Conservation (phyloP, 2,797 vertebrate genomes). For the Rhinichthys osculus region DNA sequence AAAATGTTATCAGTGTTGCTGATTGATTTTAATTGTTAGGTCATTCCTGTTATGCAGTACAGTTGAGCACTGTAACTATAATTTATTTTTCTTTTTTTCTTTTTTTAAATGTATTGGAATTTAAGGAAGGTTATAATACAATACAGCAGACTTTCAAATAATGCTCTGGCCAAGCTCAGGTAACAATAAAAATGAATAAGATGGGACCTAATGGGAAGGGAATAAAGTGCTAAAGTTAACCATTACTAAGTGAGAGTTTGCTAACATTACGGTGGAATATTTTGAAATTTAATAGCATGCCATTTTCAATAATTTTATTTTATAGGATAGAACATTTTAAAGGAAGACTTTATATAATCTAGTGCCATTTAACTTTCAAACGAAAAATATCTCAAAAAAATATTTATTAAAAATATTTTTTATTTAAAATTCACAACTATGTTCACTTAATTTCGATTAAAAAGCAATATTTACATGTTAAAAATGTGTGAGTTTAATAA, state of each 20-base stretch:
- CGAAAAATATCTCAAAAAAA: background rate
- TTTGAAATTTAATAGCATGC: background rate
- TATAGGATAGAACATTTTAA: background rate
- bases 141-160: background rate
- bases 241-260: background rate
- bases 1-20: background rate
- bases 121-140: too few species aligned
- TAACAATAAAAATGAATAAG: background rate
- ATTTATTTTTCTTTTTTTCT: too few species aligned
- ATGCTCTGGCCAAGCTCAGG: background rate
- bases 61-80: background rate
- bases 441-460: background rate
- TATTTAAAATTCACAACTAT: background rate
- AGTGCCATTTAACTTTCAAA: background rate
- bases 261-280: background rate
- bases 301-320: background rate
- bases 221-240: background rate
- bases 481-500: background rate
- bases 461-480: background rate
- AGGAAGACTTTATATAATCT: background rate
- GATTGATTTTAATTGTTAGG: slow-evolving; percentile 22
- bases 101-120: background rate
- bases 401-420: background rate
- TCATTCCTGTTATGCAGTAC: slow-evolving; percentile 2
- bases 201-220: background rate